phyloP scores from a whole-genome alignment of 2,888 invertebrate species.

The Protophormia terraenovae region DNA sequence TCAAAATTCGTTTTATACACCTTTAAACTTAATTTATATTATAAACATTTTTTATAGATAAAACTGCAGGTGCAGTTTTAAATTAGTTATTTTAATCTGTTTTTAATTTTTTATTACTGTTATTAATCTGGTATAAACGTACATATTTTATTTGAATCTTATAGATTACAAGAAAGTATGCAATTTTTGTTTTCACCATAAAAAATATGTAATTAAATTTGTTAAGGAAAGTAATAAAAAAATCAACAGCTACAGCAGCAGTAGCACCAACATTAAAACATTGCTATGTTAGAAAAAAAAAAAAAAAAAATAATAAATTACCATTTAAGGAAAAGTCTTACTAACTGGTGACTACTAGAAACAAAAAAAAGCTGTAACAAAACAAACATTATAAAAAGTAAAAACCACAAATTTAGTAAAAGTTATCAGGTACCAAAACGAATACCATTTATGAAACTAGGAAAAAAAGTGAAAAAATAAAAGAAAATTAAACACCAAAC shows the following conservation, averaged over 20 bases:
- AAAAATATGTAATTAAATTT: slow-evolving; percentile 36
- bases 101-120: slow-evolving; percentile 21
- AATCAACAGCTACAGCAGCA: background rate
- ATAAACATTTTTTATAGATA: slow-evolving; percentile 1
- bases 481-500: slow-evolving; percentile 43
- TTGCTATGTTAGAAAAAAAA: background rate
- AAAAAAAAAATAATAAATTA: no score
- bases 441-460: slow-evolving; percentile 55
- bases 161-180: background rate
- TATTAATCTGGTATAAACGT: background rate
- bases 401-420: slow-evolving; percentile 60
- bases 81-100: slow-evolving; percentile 24
- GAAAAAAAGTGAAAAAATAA: slow-evolving; percentile 39
- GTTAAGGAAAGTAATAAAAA: slow-evolving; percentile 23
- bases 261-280: background rate
- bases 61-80: slow-evolving; percentile 5
- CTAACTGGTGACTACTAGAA: background rate
- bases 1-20: background rate
- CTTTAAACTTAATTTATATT: background rate
- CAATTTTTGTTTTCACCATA: background rate
- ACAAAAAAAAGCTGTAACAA: background rate
- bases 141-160: background rate
- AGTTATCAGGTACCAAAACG: slow-evolving; percentile 48
- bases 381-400: slow-evolving; percentile 34
- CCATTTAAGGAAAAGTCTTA: slow-evolving; percentile 34